phyloP scores from a whole-genome alignment of 2,113 vertebrate genomes.

The Passer domesticus region DNA sequence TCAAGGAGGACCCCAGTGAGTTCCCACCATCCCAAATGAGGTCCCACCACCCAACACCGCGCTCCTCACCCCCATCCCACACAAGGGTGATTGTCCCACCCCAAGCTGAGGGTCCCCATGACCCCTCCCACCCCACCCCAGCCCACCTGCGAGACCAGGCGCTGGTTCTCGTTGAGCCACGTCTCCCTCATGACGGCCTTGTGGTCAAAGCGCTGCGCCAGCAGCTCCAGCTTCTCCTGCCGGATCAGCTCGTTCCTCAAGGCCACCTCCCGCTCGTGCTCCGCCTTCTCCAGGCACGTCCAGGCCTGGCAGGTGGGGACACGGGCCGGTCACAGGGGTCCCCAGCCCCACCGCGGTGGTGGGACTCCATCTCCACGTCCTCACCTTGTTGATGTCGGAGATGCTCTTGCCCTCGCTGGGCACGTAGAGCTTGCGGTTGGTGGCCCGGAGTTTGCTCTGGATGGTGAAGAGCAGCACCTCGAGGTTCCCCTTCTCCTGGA shows the following conservation, averaged over 20 bases:
- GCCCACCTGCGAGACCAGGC: conserved; percentile 90
- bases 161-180: conserved; percentile 96
- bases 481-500: conserved; percentile 95
- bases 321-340: rapidly evolving
- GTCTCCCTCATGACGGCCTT: conserved; percentile 94
- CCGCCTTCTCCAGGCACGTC: conserved; percentile 90
- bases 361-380: background rate
- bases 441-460: conserved; percentile 95
- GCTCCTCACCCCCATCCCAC: background rate
- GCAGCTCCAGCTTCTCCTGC: conserved; percentile 82
- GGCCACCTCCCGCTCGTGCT: conserved; percentile 90
- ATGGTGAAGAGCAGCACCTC: conserved; percentile 97
- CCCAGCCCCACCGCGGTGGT: rapidly evolving
- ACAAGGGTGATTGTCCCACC: background rate
- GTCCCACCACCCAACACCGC: background rate
- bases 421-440: conserved; percentile 89
- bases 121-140: rapidly evolving
- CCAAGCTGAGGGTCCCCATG: rapidly evolving
- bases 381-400: conserved; percentile 94
- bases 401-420: conserved; percentile 91
- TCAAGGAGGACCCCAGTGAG: background rate
- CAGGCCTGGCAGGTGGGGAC: conserved; percentile 76
- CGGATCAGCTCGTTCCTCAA: conserved; percentile 91
- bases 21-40: background rate
- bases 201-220: conserved; percentile 96